Base-by-base conservation (phyloP, 1,140 invertebrate genomes). In the Spodoptera litura region DNA sequence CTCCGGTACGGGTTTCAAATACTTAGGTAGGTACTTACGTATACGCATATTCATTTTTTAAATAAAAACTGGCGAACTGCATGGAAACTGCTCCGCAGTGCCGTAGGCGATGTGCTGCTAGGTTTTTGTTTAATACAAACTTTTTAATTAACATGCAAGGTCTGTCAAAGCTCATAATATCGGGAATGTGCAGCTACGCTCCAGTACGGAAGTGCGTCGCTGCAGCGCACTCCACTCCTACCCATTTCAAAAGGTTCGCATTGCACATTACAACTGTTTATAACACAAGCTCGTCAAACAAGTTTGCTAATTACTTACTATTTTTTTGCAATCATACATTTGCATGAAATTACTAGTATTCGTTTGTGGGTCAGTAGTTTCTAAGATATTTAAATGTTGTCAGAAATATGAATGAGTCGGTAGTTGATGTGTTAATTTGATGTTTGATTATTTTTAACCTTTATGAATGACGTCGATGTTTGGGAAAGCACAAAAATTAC, bases 61-160 rank as follows among this genome's bases (percentile, higher is more conserved):
- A 61, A 61, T 58, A 51, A 61, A 73, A 59, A 74, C 55, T n/a
- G 49, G 55, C 13, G 68, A 71, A 61, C 11, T 72, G 56, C 56
- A 61, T 51, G 56, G 56, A 27, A 56, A 59, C 35, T 49, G 55
- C 44, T 52, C 25, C 10, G 56, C 27, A 62, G 15, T 62, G 58
- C 49, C 49, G 49, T 49, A 27, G 44, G 58, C 44, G 25, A 53
- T 64, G 49, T 51, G 73, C 38, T 9, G 49, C 25, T 75, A 62
- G 27, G 20, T 62, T 75, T 64, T 75, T 64, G 59, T 78, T 72
- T 59, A 74, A 58, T 56, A 81, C 75, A 73, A 66, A 73, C 66
- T 62, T 85, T 84, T 83, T 86, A 83, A 88, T 86, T 86, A 85
- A 81, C 81, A 84, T 79, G 86, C 82, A 79, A 82, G 81, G 83